Percentiles rank a stretch among this genome's conserved stretches.
These are phyloP conservation scores for Patella depressa DNA, from an alignment of 2,888 invertebrate species.

Conservation along the genomic window DNA sequence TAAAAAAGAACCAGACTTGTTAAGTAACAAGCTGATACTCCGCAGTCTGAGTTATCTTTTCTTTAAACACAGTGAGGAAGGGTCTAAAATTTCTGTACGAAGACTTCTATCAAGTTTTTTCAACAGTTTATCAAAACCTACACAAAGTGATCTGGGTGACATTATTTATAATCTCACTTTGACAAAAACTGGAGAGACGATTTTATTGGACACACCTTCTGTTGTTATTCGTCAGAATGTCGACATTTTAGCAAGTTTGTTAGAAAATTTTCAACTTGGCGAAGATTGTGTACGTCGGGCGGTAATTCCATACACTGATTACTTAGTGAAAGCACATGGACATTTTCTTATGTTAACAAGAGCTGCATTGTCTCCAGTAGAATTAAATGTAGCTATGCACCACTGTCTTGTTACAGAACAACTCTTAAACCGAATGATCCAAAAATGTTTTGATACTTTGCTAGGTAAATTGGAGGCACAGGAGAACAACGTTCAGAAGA, in stretches of 20 bases:
- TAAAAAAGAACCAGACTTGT: neutral
- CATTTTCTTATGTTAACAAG: slow-evolving; percentile 30
- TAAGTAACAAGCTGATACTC: neutral
- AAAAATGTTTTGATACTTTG: slow-evolving; percentile 44
- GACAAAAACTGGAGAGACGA: neutral
- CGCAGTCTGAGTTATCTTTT: neutral
- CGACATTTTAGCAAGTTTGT: slow-evolving; percentile 46
- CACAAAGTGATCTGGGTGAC: neutral
- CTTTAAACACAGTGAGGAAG: neutral
- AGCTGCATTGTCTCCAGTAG: slow-evolving; percentile 49
- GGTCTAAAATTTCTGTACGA: neutral
- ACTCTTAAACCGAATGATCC: slow-evolving; percentile 53
- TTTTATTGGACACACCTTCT: neutral
- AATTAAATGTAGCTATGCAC: slow-evolving; percentile 58
- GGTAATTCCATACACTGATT: slow-evolving; percentile 17
- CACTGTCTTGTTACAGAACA: slow-evolving; percentile 56
- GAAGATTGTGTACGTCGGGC: neutral
- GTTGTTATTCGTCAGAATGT: slow-evolving; percentile 38
- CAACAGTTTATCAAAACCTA: neutral
- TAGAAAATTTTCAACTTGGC: slow-evolving; percentile 59
- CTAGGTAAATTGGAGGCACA: slow-evolving; percentile 13
- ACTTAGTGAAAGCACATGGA: slow-evolving; percentile 29
- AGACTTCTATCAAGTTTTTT: neutral
- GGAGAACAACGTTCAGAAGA: slow-evolving; percentile 28
- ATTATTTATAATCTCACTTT: neutral